These are phyloP conservation scores for Theretra japonica DNA, from an alignment of 2,888 invertebrate species.

Conservation along the genomic window DNA sequence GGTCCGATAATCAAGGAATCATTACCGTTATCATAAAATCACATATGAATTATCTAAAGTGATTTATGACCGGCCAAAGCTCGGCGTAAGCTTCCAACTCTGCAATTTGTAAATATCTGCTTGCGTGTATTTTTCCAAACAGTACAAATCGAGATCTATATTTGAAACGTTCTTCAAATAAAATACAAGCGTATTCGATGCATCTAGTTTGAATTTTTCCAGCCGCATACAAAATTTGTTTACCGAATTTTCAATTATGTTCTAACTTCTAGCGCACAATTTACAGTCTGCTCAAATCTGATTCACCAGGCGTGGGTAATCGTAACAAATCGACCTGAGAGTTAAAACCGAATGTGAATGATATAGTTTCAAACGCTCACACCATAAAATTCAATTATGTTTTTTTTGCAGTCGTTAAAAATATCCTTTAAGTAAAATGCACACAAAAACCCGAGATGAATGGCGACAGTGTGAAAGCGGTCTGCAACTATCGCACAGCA, in stretches of 20 bases:
- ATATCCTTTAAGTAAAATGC: slow-evolving; percentile 2
- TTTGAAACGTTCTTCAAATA: not conserved
- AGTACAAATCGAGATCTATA: not conserved
- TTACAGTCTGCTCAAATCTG: not conserved
- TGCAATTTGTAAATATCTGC: not conserved
- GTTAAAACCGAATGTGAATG: not conserved
- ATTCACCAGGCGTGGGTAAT: not conserved
- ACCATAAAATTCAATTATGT: too few relatives aligned
- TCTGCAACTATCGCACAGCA: slow-evolving; percentile 46
- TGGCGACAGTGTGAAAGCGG: slow-evolving; percentile 19
- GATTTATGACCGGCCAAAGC: slow-evolving; percentile 25
- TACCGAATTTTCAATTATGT: not conserved
- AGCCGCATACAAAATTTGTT: not conserved
- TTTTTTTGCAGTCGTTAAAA: not conserved
- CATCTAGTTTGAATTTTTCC: not conserved
- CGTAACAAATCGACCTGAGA: not conserved
- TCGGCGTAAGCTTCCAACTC: slow-evolving; percentile 25
- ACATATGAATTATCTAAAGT: slow-evolving; percentile 28
- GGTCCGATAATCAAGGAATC: not conserved
- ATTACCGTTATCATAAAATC: slow-evolving; percentile 29
- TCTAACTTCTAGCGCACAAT: not conserved
- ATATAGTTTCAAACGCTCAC: slow-evolving; percentile 6
- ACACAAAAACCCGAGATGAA: slow-evolving; percentile 24
- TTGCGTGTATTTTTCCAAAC: not conserved
- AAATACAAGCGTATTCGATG: not conserved